phyloP scores from a whole-genome alignment of 2,113 vertebrate genomes.

The Salvelinus sp. region DNA sequence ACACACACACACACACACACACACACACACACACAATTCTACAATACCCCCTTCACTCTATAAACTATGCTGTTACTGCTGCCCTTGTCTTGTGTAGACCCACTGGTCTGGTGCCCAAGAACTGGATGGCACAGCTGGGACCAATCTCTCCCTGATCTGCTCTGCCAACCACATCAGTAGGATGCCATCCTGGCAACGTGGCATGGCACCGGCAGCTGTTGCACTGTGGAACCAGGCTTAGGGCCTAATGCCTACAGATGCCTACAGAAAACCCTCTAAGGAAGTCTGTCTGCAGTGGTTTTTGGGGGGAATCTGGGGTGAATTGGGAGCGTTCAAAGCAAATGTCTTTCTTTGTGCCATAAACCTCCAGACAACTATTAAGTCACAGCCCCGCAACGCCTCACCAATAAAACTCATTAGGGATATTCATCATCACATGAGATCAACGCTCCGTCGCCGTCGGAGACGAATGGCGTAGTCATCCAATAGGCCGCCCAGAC shows the following conservation, averaged over 20 bases:
- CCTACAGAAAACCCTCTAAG: too few relatives aligned
- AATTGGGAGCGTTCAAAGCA: too few relatives aligned
- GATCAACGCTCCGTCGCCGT: constrained; percentile 16
- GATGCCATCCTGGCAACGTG: constrained; percentile 29
- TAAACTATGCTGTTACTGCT: not conserved
- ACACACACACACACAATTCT: not conserved
- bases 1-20: not conserved
- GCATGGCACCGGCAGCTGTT: constrained; percentile 44
- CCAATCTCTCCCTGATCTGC: constrained; percentile 11
- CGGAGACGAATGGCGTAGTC: constrained; percentile 15
- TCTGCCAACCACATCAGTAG: constrained; percentile 36
- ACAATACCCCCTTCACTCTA: not conserved
- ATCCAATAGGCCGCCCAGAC: constrained; percentile 35
- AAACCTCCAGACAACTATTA: not conserved
- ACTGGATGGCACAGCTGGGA: constrained; percentile 45
- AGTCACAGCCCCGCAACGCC: not conserved
- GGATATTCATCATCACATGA: not conserved
- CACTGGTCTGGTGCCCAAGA: constrained; percentile 5
- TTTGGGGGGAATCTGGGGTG: too few relatives aligned
- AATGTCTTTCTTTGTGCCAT: not conserved
- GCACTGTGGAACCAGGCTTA: constrained; percentile 16
- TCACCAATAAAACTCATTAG: constrained; percentile 11
- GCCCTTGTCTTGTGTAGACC: constrained; percentile 1
- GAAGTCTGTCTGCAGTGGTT: too few relatives aligned
- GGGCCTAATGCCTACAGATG: too few relatives aligned